Base-by-base conservation (phyloP, 2,888 invertebrate species). In the Amphipoea oculea region DNA sequence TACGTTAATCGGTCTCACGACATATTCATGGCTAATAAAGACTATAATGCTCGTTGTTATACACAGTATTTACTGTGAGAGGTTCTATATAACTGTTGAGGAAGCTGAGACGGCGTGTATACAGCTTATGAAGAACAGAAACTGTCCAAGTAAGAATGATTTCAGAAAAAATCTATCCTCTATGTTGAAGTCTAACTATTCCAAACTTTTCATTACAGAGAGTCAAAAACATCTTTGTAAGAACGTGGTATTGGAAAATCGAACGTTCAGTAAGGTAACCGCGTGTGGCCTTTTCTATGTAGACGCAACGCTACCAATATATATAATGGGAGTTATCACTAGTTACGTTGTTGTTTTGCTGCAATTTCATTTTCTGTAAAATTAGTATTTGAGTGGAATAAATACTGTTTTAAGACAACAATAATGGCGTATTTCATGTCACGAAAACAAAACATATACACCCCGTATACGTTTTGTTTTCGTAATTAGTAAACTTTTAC, bases 91-190 rank as follows among this genome's bases (percentile, higher is more conserved):
- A 40, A 40, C 82, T 23, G 23, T 79, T 48, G 76, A 79, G 29
- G 82, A 82, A 65, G 82, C 79, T 57, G n/a, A 65, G 23, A 9
- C 11, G 1, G 82, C 48, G 2, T 79, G 79, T 75, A 17, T 79
- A 29, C 45, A 65, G 40, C 63, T 74, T 9, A 29, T 79, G 40
- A 75, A 23, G 23, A 65, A 75, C 17, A 9, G 40, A 6, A 82
- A 65, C 17, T 79, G 63, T 40, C 17, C 54, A 48, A 48, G 79
- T 75, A 82, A 45, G 79, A 20, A n/a, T 20, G 14, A 69, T 42
- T 42, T 42, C 42, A 42, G 42, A 42, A 9, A 42, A 42, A 42
- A 42, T 42, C 1, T 42, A 9, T 42, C 9, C 42, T 42, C 9
- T 42, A 9, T 42, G 42, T 42, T 9, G 42, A 42, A 42, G 42